phyloP scores from a whole-genome alignment of 2,888 invertebrate genomes.

The Limnephilus lunatus region DNA sequence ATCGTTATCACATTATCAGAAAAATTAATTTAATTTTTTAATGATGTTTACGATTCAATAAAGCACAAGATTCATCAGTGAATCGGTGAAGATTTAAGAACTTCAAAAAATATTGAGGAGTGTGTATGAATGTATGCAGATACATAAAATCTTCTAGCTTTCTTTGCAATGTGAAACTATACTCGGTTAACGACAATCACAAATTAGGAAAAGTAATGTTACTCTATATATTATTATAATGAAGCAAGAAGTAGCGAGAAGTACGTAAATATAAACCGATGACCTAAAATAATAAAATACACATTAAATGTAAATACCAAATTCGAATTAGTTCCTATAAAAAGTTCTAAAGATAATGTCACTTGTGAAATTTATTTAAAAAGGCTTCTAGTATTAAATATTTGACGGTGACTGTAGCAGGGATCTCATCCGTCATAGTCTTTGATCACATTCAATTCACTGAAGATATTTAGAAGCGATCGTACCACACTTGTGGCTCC shows the following conservation, averaged over 20 bases:
- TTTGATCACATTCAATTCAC: slow-evolving; percentile 28
- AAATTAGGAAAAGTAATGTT: background rate
- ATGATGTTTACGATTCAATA: background rate
- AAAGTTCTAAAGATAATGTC: slow-evolving; percentile 43
- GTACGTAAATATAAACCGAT: slow-evolving; percentile 21
- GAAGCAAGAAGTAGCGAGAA: slow-evolving; percentile 38
- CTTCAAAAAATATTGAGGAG: background rate
- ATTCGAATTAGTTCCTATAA: slow-evolving; percentile 22
- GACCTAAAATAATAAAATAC: slow-evolving; percentile 18
- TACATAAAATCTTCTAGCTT: background rate
- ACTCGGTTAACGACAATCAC: background rate
- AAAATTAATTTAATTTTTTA: background rate
- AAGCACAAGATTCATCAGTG: background rate
- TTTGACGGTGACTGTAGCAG: slow-evolving; percentile 47
- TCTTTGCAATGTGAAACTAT: background rate
- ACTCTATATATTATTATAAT: background rate
- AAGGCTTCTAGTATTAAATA: slow-evolving; percentile 49
- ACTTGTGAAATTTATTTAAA: slow-evolving; percentile 48
- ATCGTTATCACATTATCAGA: background rate
- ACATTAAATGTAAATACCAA: slow-evolving; percentile 28
- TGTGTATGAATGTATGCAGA: background rate
- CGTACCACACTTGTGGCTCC: slow-evolving; percentile 72
- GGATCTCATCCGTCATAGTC: background rate
- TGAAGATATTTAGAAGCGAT: slow-evolving; percentile 67
- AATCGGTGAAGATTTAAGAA: background rate